Base-by-base conservation (phyloP, 2,888 invertebrate species). In the Portevinia maculata region DNA sequence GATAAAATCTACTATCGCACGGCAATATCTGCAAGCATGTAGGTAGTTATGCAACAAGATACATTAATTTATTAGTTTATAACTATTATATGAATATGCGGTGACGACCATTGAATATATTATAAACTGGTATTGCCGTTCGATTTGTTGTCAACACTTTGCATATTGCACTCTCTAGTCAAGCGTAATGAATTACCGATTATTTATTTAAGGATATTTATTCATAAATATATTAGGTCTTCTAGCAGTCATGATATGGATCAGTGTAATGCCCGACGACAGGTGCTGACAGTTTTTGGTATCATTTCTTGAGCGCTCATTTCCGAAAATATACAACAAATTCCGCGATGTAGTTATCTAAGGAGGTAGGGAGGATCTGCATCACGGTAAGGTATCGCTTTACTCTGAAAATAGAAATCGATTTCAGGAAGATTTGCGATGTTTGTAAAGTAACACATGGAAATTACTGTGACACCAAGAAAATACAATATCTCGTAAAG, bases 131-230 rank as follows among this genome's bases (percentile, higher is more conserved):
- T 41, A 59, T 37, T 9, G 37, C 60, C 34, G 69, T 57, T 53
- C 17, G 46, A 70, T 75, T 46, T 46, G 64, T n/a, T 75, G 75
- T 81, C 81, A 75, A 81, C 75, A 69, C 69, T 70, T 81, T 52
- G 74, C 65, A 65, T 74, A 74, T 15, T 65, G 64, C 64, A 79
- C 48, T 65, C 41, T 41, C 15, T 1, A 34, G 30, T 9, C n/a
- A n/a, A n/a, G 28, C 19, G 9, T 67, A 48, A 78, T 74, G 79
- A 74, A 74, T 79, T 53, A 67, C n/a, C 19, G 44, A 32, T 19
- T 32, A 34, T 59, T 53, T 13, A 8, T 37, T 78, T 71, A 62
- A 44, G 19, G 19, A 5, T 60, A 37, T 60, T 59, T 44, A 62
- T 62, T 34, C 19, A 8, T 32, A 37, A 19, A 52, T 57, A 71